phyloP scores from a whole-genome alignment of 2,113 vertebrate genomes.

The Alligator mississippiensis region DNA sequence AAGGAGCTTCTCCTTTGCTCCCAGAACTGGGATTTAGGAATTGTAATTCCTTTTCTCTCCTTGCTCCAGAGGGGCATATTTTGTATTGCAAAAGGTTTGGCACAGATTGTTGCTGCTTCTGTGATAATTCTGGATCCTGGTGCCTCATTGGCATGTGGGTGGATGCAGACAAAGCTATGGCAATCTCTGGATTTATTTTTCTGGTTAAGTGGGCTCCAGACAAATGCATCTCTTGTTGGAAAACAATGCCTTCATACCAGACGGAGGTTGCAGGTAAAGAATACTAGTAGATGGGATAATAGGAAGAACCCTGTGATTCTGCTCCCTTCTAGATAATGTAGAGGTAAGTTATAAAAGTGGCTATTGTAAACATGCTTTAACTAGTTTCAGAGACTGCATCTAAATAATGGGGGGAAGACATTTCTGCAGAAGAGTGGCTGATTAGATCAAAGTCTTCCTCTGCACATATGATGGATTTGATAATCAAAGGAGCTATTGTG shows the following conservation, averaged over 20 bases:
- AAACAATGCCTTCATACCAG: not conserved
- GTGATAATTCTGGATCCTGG: not conserved
- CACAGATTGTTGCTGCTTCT: not conserved
- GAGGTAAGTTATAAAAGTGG: not conserved
- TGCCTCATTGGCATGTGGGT: not conserved
- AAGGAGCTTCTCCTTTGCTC: not conserved
- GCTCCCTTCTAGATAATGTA: not conserved
- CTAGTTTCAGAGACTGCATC: conserved; percentile 11
- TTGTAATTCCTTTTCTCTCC: not conserved
- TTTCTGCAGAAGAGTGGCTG: not conserved
- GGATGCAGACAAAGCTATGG: not conserved
- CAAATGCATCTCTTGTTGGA: not conserved
- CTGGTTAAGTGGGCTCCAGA: not conserved
- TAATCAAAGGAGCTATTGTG: not conserved
- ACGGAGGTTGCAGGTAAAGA: not conserved
- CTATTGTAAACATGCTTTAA: conserved; percentile 13
- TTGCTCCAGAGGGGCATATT: not conserved
- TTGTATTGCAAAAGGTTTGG: not conserved
- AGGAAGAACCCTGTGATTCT: not conserved
- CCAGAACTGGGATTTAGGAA: not conserved
- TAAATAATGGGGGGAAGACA: not conserved
- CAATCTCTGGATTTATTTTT: not conserved
- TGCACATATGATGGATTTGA: not conserved
- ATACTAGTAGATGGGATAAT: not conserved
- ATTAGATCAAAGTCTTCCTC: not conserved